Conservation (phyloP, 2,113 vertebrate genomes). For the Seriola aureovittata region DNA sequence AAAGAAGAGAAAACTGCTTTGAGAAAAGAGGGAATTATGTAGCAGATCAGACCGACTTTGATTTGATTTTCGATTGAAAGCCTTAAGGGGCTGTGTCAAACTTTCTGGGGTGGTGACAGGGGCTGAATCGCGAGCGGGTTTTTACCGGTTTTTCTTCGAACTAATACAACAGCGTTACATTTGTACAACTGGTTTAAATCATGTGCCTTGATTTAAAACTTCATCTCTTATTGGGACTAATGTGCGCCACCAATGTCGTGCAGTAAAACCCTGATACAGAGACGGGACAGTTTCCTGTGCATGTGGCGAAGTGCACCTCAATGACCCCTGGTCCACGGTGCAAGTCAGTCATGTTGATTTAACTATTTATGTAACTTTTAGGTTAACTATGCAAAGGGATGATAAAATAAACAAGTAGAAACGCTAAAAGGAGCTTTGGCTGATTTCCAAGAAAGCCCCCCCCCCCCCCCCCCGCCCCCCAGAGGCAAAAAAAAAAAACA, state of each 20-base stretch:
- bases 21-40: background rate
- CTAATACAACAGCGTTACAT: background rate
- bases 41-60: slow-evolving; percentile 11
- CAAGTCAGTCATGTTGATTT: background rate
- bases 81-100: background rate
- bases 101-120: background rate
- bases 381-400: background rate
- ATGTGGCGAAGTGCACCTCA: background rate
- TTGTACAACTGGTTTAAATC: background rate
- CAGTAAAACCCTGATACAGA: background rate
- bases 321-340: background rate
- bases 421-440: background rate
- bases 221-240: background rate
- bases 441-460: too few species aligned
- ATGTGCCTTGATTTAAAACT: background rate
- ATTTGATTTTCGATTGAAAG: slow-evolving; percentile 3
- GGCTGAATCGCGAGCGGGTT: background rate
- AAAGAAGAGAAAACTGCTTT: background rate
- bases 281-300: background rate
- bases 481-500: too few species aligned
- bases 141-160: background rate
- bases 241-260: background rate
- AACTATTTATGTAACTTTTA: background rate
- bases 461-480: too few species aligned
- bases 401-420: background rate